Percentiles rank a stretch among this genome's conserved stretches.
phyloP scores from a whole-genome alignment of 2,113 vertebrate species.

The Stegastes partitus region DNA sequence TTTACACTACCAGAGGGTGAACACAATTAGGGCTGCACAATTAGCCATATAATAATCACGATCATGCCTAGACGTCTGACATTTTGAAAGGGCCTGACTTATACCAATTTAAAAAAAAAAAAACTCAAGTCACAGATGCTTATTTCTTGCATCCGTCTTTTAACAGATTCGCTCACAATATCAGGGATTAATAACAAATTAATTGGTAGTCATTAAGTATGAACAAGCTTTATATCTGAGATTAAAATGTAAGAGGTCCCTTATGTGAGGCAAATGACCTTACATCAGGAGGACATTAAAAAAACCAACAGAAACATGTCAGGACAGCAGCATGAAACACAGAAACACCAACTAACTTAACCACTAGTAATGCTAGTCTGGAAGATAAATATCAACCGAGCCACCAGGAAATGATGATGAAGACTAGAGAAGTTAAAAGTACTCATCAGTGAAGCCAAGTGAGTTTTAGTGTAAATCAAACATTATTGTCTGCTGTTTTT shows the following conservation, averaged over 20 bases:
- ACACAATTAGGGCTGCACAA: constrained; percentile 33
- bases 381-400: background rate
- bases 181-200: no score
- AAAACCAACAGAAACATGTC: background rate
- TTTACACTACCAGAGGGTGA: background rate
- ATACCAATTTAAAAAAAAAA: no score
- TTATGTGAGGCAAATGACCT: background rate
- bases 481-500: no score
- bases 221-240: background rate
- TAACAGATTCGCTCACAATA: background rate
- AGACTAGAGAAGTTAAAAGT: background rate
- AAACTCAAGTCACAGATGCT: background rate
- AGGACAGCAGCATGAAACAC: constrained; percentile 5
- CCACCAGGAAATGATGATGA: background rate
- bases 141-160: background rate
- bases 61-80: constrained; percentile 36
- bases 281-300: no score
- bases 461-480: background rate
- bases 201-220: no score
- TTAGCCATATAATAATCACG: constrained; percentile 53
- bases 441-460: background rate
- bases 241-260: background rate
- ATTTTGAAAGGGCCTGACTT: background rate
- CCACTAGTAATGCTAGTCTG: background rate
- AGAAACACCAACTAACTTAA: constrained; percentile 8